A percentile compares a stretch with the other conserved stretches of the same genome.
These are phyloP conservation scores for Physeter macrocephalus DNA, from an alignment of 2,113 vertebrate species.

Conservation along the genomic window DNA sequence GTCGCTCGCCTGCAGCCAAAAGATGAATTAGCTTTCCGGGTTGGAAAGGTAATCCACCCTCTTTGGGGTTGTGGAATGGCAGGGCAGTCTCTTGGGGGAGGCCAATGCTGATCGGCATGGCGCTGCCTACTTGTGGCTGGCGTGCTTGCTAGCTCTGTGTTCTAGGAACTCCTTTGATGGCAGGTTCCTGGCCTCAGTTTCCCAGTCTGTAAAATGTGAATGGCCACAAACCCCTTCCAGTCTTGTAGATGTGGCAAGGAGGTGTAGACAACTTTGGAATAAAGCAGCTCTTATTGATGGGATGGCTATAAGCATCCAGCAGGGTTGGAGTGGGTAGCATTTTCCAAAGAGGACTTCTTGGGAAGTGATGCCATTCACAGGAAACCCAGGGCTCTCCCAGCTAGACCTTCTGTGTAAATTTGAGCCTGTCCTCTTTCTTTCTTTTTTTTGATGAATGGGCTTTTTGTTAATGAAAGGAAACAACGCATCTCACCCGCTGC, in stretches of 20 bases:
- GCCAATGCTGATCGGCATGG: not conserved
- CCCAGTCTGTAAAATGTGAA: not conserved
- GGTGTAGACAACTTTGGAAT: conserved; percentile 11
- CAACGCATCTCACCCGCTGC: conserved; percentile 16
- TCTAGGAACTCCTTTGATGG: not conserved
- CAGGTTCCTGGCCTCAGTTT: conserved; percentile 27
- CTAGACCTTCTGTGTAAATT: conserved; percentile 60
- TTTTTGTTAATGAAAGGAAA: conserved; percentile 68
- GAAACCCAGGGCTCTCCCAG: conserved; percentile 42
- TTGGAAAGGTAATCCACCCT: not conserved
- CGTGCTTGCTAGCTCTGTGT: not conserved
- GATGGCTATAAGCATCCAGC: not conserved
- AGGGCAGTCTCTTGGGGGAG: not conserved
- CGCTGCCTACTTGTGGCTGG: not conserved
- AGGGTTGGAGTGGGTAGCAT: not conserved
- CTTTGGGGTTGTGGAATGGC: not conserved
- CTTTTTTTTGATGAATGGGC: conserved; percentile 49
- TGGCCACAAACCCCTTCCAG: not conserved
- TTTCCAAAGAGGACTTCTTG: conserved; percentile 22
- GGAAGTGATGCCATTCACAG: conserved; percentile 40
- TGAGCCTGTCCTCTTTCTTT: conserved; percentile 27
- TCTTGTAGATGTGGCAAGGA: conserved; percentile 16
- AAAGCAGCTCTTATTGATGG: not conserved
- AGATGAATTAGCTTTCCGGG: conserved; percentile 18
- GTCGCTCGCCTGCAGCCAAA: conserved; percentile 15